Conservation (phyloP, 2,888 invertebrate genomes). For the Clostera curtula region DNA sequence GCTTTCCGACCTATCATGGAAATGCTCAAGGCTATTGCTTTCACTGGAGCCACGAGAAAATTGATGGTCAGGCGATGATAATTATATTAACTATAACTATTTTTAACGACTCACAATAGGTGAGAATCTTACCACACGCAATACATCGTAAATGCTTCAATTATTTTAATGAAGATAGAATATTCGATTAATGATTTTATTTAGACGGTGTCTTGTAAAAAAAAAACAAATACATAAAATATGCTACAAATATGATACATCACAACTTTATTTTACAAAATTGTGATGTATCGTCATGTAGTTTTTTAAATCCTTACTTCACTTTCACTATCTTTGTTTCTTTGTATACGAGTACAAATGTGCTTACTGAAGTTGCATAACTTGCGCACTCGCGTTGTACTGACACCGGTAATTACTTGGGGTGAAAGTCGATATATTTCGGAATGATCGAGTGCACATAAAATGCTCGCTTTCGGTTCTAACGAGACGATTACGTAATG, state of each 20-base stretch:
- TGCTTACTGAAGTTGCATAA: slow-evolving; percentile 41
- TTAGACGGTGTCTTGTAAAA: too few relatives aligned
- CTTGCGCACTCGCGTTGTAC: slow-evolving; percentile 19
- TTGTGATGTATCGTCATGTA: too few relatives aligned
- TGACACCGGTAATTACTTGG: slow-evolving; percentile 44
- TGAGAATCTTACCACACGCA: neutral
- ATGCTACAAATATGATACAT: too few relatives aligned
- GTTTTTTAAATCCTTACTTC: slow-evolving; percentile 28
- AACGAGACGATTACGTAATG: slow-evolving; percentile 44
- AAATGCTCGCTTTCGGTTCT: slow-evolving; percentile 39
- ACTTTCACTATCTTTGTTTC: slow-evolving; percentile 40
- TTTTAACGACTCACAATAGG: neutral
- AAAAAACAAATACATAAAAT: too few relatives aligned
- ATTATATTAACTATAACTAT: neutral
- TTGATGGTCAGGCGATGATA: slow-evolving; percentile 2
- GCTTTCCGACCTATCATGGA: slow-evolving; percentile 28
- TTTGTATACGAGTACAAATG: slow-evolving; percentile 33
- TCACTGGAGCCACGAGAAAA: slow-evolving; percentile 25
- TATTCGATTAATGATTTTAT: too few relatives aligned
- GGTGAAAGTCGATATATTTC: slow-evolving; percentile 66
- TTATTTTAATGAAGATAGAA: too few relatives aligned
- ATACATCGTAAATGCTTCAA: too few relatives aligned
- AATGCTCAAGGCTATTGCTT: slow-evolving; percentile 32
- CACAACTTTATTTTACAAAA: too few relatives aligned
- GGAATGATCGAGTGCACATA: slow-evolving; percentile 52